phyloP scores from a whole-genome alignment of 2,888 invertebrate species.

The Protophormia terraenovae region DNA sequence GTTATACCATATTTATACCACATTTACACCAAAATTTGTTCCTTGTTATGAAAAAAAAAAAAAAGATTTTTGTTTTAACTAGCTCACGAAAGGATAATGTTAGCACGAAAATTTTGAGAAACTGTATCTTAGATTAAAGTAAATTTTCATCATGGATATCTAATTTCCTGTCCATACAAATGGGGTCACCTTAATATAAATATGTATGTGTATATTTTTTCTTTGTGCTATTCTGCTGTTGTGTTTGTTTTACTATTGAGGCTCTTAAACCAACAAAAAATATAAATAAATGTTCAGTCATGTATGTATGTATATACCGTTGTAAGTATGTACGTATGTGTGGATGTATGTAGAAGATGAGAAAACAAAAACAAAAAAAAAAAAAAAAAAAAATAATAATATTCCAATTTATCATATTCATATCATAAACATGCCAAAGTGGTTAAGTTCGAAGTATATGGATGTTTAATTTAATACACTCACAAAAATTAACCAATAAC shows the following conservation, averaged over 20 bases:
- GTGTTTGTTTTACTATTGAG: slow-evolving; percentile 11
- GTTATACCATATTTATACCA: too few species aligned
- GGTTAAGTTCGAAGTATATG: neutral
- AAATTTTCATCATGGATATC: too few species aligned
- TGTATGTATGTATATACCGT: neutral
- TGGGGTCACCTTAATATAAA: too few species aligned
- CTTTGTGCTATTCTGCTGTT: neutral
- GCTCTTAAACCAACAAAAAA: slow-evolving; percentile 4
- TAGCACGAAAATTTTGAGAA: too few species aligned
- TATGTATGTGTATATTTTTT: too few species aligned
- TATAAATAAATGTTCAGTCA: neutral
- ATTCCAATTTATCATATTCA: slow-evolving; percentile 19
- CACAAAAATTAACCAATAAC: neutral
- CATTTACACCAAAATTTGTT: too few species aligned
- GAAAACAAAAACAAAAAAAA: neutral
- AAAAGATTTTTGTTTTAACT: too few species aligned
- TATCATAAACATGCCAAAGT: slow-evolving; percentile 23
- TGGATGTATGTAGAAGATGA: neutral
- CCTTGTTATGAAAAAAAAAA: too few species aligned
- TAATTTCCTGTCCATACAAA: too few species aligned
- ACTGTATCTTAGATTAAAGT: too few species aligned
- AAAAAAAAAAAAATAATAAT: neutral
- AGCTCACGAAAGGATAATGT: too few species aligned
- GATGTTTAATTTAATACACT: neutral
- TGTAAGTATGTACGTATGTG: too few species aligned